phyloP scores from a whole-genome alignment of 1,140 invertebrate genomes.

The Panagrolaimus sp. region DNA sequence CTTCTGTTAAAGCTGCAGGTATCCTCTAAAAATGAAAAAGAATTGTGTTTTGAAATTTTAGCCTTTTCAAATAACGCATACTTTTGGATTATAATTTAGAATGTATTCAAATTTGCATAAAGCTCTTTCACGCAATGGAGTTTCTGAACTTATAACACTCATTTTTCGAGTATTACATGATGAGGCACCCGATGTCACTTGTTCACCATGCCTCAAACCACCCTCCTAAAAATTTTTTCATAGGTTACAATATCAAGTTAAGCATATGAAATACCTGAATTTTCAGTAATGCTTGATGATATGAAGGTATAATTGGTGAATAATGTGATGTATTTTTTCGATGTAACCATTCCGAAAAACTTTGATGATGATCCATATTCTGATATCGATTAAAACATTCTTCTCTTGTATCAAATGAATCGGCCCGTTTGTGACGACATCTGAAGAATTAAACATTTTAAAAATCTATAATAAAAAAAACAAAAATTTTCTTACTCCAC shows the following conservation, averaged over 20 bases:
- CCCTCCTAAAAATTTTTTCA: conserved; percentile 38
- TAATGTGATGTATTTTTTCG: conserved; percentile 57
- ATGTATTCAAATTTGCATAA: conserved; percentile 58
- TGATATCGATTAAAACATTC: conserved; percentile 39
- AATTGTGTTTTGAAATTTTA: no score
- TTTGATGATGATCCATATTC: conserved; percentile 50
- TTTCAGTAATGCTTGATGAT: conserved; percentile 55
- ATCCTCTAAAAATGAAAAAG: conserved; percentile 44
- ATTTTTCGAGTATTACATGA: conserved; percentile 52
- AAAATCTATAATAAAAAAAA: neutral
- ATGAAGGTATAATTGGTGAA: conserved; percentile 56
- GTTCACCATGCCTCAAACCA: conserved; percentile 46
- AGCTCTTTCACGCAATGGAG: conserved; percentile 51
- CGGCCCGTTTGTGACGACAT: conserved; percentile 9
- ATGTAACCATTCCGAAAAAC: conserved; percentile 52
- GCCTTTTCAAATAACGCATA: conserved; percentile 19
- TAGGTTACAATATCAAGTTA: neutral
- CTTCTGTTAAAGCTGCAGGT: conserved; percentile 56
- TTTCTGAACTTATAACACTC: conserved; percentile 49
- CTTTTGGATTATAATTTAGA: conserved; percentile 57
- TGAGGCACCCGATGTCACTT: conserved; percentile 56
- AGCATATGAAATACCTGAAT: conserved; percentile 42
- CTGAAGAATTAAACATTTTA: neutral
- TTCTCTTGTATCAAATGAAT: conserved; percentile 19
- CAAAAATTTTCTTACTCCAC: neutral